phyloP scores from a whole-genome alignment of 2,888 invertebrate species.

The Cactoblastis cactorum region DNA sequence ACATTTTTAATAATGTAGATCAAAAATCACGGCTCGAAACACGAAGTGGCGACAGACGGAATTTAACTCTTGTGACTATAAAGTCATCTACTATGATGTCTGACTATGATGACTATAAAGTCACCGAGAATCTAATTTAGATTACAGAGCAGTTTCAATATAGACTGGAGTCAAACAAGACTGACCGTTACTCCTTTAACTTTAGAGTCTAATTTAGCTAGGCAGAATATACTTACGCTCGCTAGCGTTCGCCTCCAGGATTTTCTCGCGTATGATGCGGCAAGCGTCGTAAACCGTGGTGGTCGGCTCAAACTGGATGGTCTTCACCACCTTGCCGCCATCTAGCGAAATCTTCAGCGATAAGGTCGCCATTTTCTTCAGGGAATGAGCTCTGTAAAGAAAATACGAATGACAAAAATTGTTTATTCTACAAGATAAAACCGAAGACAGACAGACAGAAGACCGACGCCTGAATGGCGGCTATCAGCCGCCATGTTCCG shows the following conservation, averaged over 20 bases:
- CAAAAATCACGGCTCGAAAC: no score
- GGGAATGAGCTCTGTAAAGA: slow-evolving; percentile 53
- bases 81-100: no score
- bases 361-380: slow-evolving; percentile 82
- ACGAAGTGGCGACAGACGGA: no score
- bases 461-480: no score
- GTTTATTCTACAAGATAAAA: no score
- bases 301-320: slow-evolving; percentile 98
- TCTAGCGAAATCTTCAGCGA: slow-evolving; percentile 93
- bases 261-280: slow-evolving; percentile 96
- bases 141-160: no score
- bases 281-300: slow-evolving; percentile 98
- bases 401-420: slow-evolving; percentile 7
- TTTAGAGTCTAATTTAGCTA: background rate
- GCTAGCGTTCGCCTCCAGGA: slow-evolving; percentile 92
- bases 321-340: slow-evolving; percentile 95
- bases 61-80: no score
- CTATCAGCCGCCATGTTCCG: no score
- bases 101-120: no score
- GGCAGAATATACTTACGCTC: slow-evolving; percentile 85
- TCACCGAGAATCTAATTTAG: no score
- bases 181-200: background rate
- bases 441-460: no score
- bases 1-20: no score
- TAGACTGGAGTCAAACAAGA: background rate